Evolutionary conservation across 2,113 vertebrate genomes (phyloP), one percentile per base, ranked within the genome.

Genomic region (Harpagus bidentatus): DNA sequence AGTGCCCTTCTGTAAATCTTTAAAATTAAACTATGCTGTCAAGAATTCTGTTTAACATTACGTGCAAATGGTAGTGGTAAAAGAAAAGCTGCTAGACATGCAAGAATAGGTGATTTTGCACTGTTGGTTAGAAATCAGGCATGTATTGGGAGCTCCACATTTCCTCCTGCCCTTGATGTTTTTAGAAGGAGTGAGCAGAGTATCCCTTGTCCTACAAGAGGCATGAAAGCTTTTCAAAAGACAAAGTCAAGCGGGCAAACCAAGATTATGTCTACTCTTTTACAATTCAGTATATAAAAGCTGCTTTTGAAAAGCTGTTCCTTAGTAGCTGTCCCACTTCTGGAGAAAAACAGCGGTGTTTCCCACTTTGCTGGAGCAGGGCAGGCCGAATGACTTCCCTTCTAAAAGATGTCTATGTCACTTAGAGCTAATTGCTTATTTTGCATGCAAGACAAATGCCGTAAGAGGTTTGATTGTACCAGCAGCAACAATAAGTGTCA

Each of bases 1-100:
- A 86, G 38, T 78, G 67, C 58, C 21, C n/a, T 72, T 96, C 71
- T 91, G 81, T 97, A 96, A 95, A 94, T 95, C 89, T 94, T 95
- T 21, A 63, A 87, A 93, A 95, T 96, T 79, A 91, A 94, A 73
- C 89, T 77, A 1, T 70, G 38, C 84, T 90, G 81, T 97, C 89
- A 91, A 55, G 77, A 89, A 62, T 90, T 82, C 58, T n/a, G 18
- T 93, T 84, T 88, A 85, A 85, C 62, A 59, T 91, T 22, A 80
- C 0, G 3, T 80, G 66, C 28, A 76, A 91, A 76, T 85, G 42
- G 77, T 47, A 50, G 74, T 34, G 47, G 53, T 93, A 86, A 86
- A 77, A 91, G 50, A 87, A 50, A 55, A 80, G 71, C 78, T 85
- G 65, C 23, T 80, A 19, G 58, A 45, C 34, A 20, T 1, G 14